Conservation (phyloP, 1,140 invertebrate genomes). For the Ooceraea biroi region DNA sequence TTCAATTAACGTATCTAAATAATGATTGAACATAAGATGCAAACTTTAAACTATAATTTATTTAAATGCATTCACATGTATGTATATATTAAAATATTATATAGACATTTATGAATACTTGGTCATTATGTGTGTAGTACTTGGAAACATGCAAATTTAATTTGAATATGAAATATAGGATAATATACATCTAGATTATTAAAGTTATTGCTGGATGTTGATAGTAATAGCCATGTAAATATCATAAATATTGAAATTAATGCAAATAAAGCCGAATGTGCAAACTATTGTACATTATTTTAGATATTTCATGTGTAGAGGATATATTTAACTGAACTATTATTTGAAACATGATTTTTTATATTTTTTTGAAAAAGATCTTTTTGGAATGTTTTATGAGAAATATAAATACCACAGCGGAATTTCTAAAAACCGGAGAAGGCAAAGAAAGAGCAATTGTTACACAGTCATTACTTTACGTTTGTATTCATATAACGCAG, state of each 20-base stretch:
- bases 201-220: neutral
- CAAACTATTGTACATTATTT: neutral
- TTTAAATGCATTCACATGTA: neutral
- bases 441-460: constrained; percentile 1
- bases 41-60: neutral
- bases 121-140: neutral
- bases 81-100: neutral
- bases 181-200: neutral
- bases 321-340: neutral
- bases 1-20: neutral
- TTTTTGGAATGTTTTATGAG: neutral
- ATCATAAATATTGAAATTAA: neutral
- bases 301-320: neutral
- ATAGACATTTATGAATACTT: neutral
- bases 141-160: constrained; percentile 5
- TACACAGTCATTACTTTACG: constrained; percentile 1
- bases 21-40: neutral
- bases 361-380: constrained; percentile 17
- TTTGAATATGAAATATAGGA: neutral
- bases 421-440: constrained; percentile 21
- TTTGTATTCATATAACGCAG: constrained; percentile 3
- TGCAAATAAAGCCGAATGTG: neutral
- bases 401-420: neutral
- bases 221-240: neutral
- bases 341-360: neutral